phyloP scores from a whole-genome alignment of 2,888 invertebrate genomes.

The Bellardia pandia region DNA sequence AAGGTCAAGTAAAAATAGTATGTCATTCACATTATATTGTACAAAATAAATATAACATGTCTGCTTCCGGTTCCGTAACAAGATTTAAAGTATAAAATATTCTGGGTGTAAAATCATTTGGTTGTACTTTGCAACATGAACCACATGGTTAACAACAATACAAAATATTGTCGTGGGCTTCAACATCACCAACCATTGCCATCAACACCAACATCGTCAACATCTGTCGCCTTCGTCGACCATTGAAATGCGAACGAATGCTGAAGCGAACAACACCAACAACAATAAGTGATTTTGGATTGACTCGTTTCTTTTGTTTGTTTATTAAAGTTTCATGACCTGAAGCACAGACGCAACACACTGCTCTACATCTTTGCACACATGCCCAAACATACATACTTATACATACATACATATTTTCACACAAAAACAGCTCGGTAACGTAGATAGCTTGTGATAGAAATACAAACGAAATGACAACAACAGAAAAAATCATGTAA shows the following conservation, averaged over 20 bases:
- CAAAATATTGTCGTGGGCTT: conserved; percentile 20
- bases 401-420: neutral
- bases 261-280: conserved; percentile 47
- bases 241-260: conserved; percentile 17
- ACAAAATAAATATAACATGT: conserved; percentile 75
- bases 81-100: neutral
- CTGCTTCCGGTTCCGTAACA: conserved; percentile 78
- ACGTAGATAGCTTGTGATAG: no score
- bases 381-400: neutral
- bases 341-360: conserved; percentile 67
- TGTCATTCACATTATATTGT: conserved; percentile 11
- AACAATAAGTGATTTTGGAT: conserved; percentile 62
- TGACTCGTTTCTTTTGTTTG: conserved; percentile 80
- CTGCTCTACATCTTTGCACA: conserved; percentile 70
- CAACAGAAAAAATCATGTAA: conserved; percentile 57
- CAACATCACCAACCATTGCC: conserved; percentile 10
- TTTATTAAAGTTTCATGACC: conserved; percentile 82
- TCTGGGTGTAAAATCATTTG: neutral
- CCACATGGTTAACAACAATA: neutral
- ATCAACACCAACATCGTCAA: conserved; percentile 40
- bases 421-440: neutral
- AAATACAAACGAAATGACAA: neutral
- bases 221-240: conserved; percentile 50
- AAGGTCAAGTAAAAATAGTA: conserved; percentile 63
- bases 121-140: neutral